Conservation (phyloP, 2,888 invertebrate genomes). For the Euspilapteryx auroguttella region DNA sequence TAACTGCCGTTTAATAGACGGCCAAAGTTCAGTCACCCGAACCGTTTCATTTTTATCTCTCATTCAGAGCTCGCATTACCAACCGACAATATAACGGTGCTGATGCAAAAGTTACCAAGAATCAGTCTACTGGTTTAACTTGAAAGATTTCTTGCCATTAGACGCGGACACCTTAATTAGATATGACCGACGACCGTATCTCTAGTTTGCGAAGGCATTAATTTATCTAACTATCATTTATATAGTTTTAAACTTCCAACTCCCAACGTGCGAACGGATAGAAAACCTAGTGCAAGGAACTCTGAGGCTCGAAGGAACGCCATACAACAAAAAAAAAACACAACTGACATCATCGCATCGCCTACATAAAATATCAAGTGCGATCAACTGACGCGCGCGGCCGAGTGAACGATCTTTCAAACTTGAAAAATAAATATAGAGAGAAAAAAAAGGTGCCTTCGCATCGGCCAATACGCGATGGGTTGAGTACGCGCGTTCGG, state of each 20-base stretch:
- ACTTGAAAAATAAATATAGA: conserved; percentile 18
- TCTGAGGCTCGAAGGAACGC: no score
- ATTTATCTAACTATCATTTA: not conserved
- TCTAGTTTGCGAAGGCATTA: not conserved
- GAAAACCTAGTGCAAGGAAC: no score
- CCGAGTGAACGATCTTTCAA: conserved; percentile 36
- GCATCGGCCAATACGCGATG: conserved; percentile 49
- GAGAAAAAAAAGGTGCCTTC: conserved; percentile 2
- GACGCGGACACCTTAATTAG: not conserved
- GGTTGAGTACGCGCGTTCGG: conserved; percentile 34
- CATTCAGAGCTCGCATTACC: conserved; percentile 2
- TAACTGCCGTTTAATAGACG: no score
- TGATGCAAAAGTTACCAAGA: not conserved
- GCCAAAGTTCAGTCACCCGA: no score
- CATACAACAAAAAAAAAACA: conserved; percentile 14
- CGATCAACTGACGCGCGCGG: conserved; percentile 24
- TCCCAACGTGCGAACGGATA: no score
- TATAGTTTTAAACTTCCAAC: not conserved
- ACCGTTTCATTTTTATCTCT: no score
- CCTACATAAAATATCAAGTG: conserved; percentile 20
- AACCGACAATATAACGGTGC: not conserved
- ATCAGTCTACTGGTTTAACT: conserved; percentile 2
- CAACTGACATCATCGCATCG: conserved; percentile 40
- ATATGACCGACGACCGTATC: not conserved
- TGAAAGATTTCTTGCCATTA: conserved; percentile 1